These are phyloP conservation scores for Ichneumoninae sp. DNA, from an alignment of 2,888 invertebrate species.

Conservation along the genomic window DNA sequence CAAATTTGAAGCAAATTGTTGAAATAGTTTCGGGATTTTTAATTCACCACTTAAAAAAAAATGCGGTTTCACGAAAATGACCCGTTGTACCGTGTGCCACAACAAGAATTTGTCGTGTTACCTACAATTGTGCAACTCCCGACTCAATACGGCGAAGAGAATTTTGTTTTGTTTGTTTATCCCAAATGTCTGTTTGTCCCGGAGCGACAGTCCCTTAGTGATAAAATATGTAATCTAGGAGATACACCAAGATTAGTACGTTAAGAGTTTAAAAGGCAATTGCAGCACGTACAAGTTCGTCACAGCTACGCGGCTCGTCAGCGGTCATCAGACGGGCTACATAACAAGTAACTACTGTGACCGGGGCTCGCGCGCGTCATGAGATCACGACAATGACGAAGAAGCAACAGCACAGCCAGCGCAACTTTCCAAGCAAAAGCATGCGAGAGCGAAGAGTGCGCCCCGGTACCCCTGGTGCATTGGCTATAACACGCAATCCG, in stretches of 20 bases:
- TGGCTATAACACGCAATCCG: conserved; percentile 72
- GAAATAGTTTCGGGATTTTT: no score
- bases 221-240: no score
- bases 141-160: no score
- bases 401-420: conserved; percentile 56
- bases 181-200: no score
- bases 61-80: no score
- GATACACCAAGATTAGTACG: background rate
- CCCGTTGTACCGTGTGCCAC: no score
- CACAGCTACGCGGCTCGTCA: background rate
- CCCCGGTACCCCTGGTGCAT: conserved; percentile 61
- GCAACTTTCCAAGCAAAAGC: conserved; percentile 16
- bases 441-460: conserved; percentile 49
- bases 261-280: background rate
- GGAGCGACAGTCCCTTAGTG: no score
- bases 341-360: background rate
- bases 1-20: no score
- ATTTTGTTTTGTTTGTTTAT: no score
- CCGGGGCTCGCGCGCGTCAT: conserved; percentile 59
- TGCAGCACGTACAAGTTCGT: background rate
- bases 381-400: conserved; percentile 71
- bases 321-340: background rate
- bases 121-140: no score
- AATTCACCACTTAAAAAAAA: no score
- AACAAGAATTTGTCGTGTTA: no score